Evolutionary conservation across 2,797 vertebrate genomes (phyloP).

Genomic region (Falco rusticolus): DNA sequence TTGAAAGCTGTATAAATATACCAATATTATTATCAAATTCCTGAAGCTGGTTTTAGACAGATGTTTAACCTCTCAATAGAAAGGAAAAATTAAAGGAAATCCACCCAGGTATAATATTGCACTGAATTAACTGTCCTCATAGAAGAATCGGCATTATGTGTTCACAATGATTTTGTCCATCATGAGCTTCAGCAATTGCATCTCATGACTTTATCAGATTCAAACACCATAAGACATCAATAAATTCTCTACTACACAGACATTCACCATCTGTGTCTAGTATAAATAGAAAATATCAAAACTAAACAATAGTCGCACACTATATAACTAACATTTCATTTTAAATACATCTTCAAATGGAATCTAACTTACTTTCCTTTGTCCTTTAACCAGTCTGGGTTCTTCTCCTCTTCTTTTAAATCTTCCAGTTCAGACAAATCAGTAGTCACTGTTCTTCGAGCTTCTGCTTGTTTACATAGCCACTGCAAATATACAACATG

Average conservation of each 20-base stretch:
- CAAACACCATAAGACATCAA: not conserved
- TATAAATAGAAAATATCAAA: not conserved
- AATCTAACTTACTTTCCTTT: slow-evolving; percentile 90
- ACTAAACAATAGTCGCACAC: not conserved
- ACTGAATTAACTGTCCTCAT: not conserved
- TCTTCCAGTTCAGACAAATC: slow-evolving; percentile 84
- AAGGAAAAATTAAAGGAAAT: not conserved
- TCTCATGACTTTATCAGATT: not conserved
- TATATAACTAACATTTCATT: not conserved
- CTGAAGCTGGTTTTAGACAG: not conserved
- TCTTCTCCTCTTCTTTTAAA: slow-evolving; percentile 89
- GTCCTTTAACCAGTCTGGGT: slow-evolving; percentile 93
- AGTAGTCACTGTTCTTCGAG: slow-evolving; percentile 74
- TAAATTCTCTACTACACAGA: not conserved
- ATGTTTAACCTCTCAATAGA: not conserved
- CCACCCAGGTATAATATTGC: not conserved
- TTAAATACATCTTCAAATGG: not conserved
- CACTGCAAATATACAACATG: slow-evolving; percentile 78
- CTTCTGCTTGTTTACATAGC: slow-evolving; percentile 90
- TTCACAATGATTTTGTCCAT: not conserved
- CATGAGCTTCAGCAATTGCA: not conserved
- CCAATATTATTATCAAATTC: not conserved
- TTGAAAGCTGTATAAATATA: not conserved
- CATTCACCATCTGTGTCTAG: not conserved
- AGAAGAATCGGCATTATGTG: not conserved